Conservation (phyloP, 2,888 invertebrate genomes). For the Phlogophora meticulosa region DNA sequence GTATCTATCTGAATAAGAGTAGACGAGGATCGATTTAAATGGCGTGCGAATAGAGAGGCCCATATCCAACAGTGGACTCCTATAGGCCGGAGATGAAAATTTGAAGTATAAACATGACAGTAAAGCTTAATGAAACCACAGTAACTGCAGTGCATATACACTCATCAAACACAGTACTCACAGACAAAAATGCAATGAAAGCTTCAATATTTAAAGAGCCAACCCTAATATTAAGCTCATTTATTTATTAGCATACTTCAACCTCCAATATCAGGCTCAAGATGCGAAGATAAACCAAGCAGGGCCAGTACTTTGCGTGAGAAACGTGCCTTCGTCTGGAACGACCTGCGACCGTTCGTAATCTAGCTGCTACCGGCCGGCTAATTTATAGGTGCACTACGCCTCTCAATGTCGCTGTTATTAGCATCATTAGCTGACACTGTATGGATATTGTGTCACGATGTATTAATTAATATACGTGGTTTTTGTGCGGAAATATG, state of each 20-base stretch:
- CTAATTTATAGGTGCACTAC: slow-evolving; percentile 46
- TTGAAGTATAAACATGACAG: not conserved
- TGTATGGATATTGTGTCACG: slow-evolving; percentile 30
- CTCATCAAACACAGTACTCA: not conserved
- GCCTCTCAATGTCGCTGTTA: slow-evolving; percentile 43
- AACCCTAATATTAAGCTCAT: slow-evolving; percentile 31
- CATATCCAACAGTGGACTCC: no score
- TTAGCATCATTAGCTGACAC: slow-evolving; percentile 43
- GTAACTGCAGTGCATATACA: no score
- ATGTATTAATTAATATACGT: slow-evolving; percentile 25
- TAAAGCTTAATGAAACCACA: no score
- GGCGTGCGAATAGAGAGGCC: not conserved
- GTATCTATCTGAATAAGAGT: not conserved
- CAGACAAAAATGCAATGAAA: no score
- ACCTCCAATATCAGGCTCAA: slow-evolving; percentile 43
- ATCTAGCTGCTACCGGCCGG: slow-evolving; percentile 42
- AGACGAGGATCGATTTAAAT: no score
- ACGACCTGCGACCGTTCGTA: slow-evolving; percentile 51
- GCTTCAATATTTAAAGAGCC: not conserved
- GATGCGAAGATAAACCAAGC: slow-evolving; percentile 55
- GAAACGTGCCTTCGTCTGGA: slow-evolving; percentile 31
- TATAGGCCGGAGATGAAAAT: not conserved
- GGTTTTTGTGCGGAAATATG: not conserved
- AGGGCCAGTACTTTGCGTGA: slow-evolving; percentile 50
- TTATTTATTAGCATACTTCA: slow-evolving; percentile 47